phyloP scores from a whole-genome alignment of 2,797 vertebrate species.

The Darevskia mixta region DNA sequence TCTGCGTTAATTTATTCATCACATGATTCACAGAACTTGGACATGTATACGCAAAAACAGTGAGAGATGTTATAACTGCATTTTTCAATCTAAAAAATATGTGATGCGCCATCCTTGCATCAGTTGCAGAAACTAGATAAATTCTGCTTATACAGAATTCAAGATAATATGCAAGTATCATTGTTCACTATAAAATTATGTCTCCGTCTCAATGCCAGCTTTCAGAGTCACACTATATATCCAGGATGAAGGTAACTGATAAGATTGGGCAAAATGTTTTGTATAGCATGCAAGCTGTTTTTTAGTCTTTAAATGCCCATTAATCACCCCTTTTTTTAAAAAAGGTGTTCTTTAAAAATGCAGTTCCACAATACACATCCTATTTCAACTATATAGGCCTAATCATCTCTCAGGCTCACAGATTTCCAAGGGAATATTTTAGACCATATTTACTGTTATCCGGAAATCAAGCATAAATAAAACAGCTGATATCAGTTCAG shows the following conservation, averaged over 20 bases:
- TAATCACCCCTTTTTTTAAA: conserved; percentile 40
- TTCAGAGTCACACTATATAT: conserved; percentile 4
- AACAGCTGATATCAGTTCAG: conserved; percentile 31
- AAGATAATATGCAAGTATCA: conserved; percentile 5
- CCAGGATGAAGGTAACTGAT: conserved; percentile 29
- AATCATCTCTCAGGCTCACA: conserved; percentile 45
- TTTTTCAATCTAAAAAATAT: not conserved
- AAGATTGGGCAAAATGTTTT: conserved; percentile 47
- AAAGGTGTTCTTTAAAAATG: conserved; percentile 17
- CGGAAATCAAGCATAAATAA: conserved; percentile 57
- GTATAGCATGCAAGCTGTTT: conserved; percentile 24
- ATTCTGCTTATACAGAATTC: conserved; percentile 15
- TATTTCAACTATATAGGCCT: conserved; percentile 52
- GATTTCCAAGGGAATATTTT: conserved; percentile 41
- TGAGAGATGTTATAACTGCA: not conserved
- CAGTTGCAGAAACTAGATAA: conserved; percentile 1
- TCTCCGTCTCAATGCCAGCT: not conserved
- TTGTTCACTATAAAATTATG: not conserved
- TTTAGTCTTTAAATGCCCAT: conserved; percentile 59
- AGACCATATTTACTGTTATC: conserved; percentile 43
- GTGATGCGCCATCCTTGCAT: not conserved
- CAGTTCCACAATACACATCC: not conserved
- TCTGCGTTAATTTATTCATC: not conserved
- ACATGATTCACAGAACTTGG: not conserved
- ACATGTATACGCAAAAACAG: not conserved